phyloP scores from a whole-genome alignment of 2,113 vertebrate species.

The Rhea americana region DNA sequence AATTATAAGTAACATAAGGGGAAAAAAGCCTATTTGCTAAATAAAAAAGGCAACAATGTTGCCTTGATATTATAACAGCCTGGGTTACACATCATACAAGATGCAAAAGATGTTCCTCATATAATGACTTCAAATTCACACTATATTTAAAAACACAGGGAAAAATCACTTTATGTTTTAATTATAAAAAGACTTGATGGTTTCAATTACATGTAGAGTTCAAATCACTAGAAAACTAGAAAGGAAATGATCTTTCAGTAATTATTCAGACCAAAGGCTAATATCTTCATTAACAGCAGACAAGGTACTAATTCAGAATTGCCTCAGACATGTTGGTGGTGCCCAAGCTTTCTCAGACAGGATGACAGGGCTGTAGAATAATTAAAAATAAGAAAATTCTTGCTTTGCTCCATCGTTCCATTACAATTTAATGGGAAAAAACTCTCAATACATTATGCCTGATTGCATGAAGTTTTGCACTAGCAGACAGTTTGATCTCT shows the following conservation, averaged over 20 bases:
- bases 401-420: not conserved
- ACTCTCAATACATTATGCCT: not conserved
- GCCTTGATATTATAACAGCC: not conserved
- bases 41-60: not conserved
- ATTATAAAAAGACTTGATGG: not conserved
- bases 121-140: not conserved
- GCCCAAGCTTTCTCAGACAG: not conserved
- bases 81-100: not conserved
- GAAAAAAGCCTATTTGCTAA: constrained; percentile 55
- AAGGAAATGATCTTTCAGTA: not conserved
- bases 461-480: not conserved
- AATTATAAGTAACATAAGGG: constrained; percentile 39
- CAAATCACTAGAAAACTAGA: not conserved
- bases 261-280: not conserved
- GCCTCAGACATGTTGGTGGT: not conserved
- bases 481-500: not conserved
- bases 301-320: not conserved
- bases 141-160: not conserved
- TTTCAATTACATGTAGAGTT: not conserved
- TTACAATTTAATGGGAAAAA: not conserved
- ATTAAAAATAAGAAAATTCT: not conserved
- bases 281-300: not conserved
- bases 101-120: not conserved
- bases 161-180: not conserved
- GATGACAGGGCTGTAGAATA: not conserved